phyloP scores from a whole-genome alignment of 2,113 vertebrate genomes.

The Atherinomorus stipes region DNA sequence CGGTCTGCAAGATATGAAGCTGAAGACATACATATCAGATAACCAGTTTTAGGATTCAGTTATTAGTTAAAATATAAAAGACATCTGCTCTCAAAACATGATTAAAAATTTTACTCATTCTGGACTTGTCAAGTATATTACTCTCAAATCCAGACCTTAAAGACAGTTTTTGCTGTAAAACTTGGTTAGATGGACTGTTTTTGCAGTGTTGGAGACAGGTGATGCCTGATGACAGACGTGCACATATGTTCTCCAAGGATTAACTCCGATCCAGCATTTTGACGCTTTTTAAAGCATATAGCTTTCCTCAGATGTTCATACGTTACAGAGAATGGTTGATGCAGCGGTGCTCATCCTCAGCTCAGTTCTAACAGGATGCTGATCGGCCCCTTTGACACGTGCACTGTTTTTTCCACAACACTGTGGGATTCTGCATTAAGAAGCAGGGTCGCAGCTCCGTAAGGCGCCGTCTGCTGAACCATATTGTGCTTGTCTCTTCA shows the following conservation, averaged over 20 bases:
- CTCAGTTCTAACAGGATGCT: conserved; percentile 11
- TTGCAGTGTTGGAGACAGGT: too few relatives aligned
- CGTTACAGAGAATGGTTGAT: neutral
- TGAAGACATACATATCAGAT: too few relatives aligned
- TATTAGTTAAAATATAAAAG: too few relatives aligned
- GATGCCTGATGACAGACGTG: conserved; percentile 22
- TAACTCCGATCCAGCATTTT: conserved; percentile 32
- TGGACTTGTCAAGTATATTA: too few relatives aligned
- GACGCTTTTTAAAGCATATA: conserved; percentile 22
- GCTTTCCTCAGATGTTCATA: neutral
- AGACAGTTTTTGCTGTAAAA: too few relatives aligned
- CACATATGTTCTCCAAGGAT: conserved; percentile 36
- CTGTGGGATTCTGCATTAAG: conserved; percentile 6
- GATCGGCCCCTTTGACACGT: conserved; percentile 31
- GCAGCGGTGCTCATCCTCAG: conserved; percentile 2
- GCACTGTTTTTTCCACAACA: neutral
- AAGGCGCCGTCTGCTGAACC: conserved; percentile 41
- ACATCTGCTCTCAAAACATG: too few relatives aligned
- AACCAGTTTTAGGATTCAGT: too few relatives aligned
- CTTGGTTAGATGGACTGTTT: too few relatives aligned
- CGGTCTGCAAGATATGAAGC: too few relatives aligned
- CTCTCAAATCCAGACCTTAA: too few relatives aligned
- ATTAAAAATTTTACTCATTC: too few relatives aligned
- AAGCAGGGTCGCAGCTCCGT: neutral
- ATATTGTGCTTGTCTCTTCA: conserved; percentile 55